Percentiles rank a stretch among this genome's conserved stretches.
These are phyloP conservation scores for Asarcornis scutulata DNA, from an alignment of 2,113 vertebrate species.

Conservation along the genomic window DNA sequence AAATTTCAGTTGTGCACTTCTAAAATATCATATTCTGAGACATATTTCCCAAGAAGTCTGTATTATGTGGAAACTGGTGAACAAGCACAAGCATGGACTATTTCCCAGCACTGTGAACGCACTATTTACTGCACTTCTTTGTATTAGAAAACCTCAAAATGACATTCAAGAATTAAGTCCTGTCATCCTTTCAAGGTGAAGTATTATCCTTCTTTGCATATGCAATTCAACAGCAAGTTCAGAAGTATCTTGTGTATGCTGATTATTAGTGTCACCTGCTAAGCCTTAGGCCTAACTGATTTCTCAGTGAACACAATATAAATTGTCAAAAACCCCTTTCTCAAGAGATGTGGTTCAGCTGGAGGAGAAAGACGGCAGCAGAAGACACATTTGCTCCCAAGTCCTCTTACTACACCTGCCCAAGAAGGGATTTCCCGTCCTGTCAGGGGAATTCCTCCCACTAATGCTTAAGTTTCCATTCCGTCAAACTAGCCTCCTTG, in stretches of 20 bases:
- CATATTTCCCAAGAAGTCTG: not conserved
- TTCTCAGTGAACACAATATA: not conserved
- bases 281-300: not conserved
- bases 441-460: not conserved
- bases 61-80: not conserved
- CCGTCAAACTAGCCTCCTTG: not conserved
- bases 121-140: not conserved
- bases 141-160: not conserved
- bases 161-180: not conserved
- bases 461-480: slow-evolving; percentile 6
- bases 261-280: not conserved
- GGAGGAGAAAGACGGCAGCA: not conserved
- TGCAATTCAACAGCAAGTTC: not conserved
- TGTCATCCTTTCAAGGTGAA: not conserved
- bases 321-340: not conserved
- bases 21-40: not conserved
- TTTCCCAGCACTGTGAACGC: not conserved
- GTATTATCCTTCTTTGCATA: not conserved
- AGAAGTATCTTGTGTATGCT: not conserved
- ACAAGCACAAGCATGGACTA: not conserved
- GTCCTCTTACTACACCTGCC: not conserved
- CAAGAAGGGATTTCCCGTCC: slow-evolving; percentile 4
- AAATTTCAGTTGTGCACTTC: not conserved
- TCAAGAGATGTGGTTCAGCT: not conserved
- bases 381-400: not conserved